Evolutionary conservation across 1,140 invertebrate genomes (phyloP), one percentile per base, ranked within the genome.

Genomic region (Orussus abietinus): DNA sequence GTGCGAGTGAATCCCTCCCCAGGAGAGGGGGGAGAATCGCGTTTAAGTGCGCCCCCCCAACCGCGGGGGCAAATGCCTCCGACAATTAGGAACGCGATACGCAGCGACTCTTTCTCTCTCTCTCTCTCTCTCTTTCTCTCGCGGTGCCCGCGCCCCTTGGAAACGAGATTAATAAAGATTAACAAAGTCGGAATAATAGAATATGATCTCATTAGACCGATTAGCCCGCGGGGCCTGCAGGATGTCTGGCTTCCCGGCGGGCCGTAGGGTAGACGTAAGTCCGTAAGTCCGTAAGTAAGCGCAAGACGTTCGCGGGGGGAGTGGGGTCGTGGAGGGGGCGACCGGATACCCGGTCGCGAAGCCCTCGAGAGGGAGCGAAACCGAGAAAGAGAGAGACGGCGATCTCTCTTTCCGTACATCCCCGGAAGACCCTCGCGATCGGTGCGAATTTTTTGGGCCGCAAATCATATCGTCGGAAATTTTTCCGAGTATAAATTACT

Each of bases 161-260:
- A 69, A 69, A 69, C 56, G 55, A 63, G 64, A 68, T 71, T 69
- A 71, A 69, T 68, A 67, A 68, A 67, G 66, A 69, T 68, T 66
- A 68, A 59, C 53, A 59, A 67, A 66, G 64, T 64, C 50, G 62
- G 49, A 68, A 71, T 71, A 71, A 71, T 68, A 66, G 53, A 68
- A 68, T 62, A 66, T 71, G 66, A 71, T 71, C 68, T 71, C 64
- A 60, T 71, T 71, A 69, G 59, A 59, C 51, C 66, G 68, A 71
- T 69, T 68, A 71, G 64, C 65, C 45, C 53, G 45, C 52, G 59
- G 51, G 56, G 62, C 51, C 57, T 62, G 60, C 60, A 57, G 59
- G 53, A 64, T 66, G 66, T 71, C 68, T 69, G 68, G 66, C 66
- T 71, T 71, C 68, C 51, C 51, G 47, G 49, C 35, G 39, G 49